These are phyloP conservation scores for Xylota segnis DNA, from an alignment of 2,888 invertebrate genomes.

Conservation along the genomic window DNA sequence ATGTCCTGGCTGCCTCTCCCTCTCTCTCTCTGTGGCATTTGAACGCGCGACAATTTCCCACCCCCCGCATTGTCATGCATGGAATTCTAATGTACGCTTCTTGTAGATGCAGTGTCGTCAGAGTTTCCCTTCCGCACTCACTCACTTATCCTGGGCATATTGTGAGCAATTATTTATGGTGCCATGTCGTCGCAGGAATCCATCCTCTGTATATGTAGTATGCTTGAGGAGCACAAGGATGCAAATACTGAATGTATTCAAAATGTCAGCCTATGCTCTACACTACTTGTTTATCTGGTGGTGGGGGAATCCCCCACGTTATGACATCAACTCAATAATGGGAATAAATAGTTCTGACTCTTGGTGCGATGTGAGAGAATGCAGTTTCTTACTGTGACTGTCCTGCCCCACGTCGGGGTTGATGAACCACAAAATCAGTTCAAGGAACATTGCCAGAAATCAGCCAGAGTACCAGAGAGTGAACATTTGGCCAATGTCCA, in stretches of 20 bases:
- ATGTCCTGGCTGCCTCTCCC: background rate
- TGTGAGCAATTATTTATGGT: slow-evolving; percentile 62
- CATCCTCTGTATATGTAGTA: background rate
- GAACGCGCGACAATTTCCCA: slow-evolving; percentile 64
- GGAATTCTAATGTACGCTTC: slow-evolving; percentile 64
- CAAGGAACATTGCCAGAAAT: slow-evolving; percentile 68
- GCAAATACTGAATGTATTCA: slow-evolving; percentile 46
- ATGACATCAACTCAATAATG: slow-evolving; percentile 62
- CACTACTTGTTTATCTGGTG: slow-evolving; percentile 4
- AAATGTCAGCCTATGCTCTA: slow-evolving; percentile 41
- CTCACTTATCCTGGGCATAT: slow-evolving; percentile 25
- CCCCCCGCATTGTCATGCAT: slow-evolving; percentile 65
- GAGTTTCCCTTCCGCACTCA: slow-evolving; percentile 27
- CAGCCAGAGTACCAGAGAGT: slow-evolving; percentile 27
- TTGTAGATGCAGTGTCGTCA: slow-evolving; percentile 36
- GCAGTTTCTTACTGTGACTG: slow-evolving; percentile 4
- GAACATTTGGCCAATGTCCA: slow-evolving; percentile 62
- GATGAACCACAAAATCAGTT: slow-evolving; percentile 61
- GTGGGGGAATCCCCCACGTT: slow-evolving; percentile 14
- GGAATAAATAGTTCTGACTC: slow-evolving; percentile 38
- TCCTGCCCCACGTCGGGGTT: slow-evolving; percentile 25
- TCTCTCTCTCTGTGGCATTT: slow-evolving; percentile 27
- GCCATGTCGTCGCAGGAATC: slow-evolving; percentile 48
- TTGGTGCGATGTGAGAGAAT: slow-evolving; percentile 17
- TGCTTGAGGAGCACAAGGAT: slow-evolving; percentile 38